Conservation (phyloP, 1,140 invertebrate species). For the Ditylenchus dipsaci region DNA sequence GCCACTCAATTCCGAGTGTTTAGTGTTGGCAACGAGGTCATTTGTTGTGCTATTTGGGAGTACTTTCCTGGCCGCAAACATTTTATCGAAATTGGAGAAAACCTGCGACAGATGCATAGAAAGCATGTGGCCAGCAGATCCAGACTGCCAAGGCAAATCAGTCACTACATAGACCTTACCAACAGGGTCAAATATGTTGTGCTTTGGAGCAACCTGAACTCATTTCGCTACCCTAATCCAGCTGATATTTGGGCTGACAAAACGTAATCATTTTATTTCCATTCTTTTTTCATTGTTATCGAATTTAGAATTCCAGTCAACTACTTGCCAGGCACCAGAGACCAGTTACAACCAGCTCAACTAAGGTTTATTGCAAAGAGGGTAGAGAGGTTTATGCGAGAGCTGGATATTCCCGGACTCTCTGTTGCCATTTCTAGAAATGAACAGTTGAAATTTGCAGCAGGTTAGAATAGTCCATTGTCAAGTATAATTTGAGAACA, state of each 20-base stretch:
- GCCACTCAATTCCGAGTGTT: constrained; percentile 54
- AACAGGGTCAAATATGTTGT: constrained; percentile 46
- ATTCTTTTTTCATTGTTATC: background rate
- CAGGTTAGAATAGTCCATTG: constrained; percentile 42
- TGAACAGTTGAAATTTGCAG: constrained; percentile 55
- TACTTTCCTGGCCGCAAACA: constrained; percentile 44
- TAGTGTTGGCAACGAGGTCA: constrained; percentile 46
- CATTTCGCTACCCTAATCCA: constrained; percentile 47
- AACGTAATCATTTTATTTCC: background rate
- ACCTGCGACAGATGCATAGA: constrained; percentile 44
- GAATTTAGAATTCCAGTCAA: constrained; percentile 38
- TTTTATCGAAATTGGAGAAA: constrained; percentile 47
- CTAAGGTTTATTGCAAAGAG: constrained; percentile 49
- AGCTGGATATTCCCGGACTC: constrained; percentile 54
- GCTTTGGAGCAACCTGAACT: constrained; percentile 53
- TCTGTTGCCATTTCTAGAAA: constrained; percentile 55
- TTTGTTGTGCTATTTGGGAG: constrained; percentile 57
- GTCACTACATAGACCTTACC: constrained; percentile 45
- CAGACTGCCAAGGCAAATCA: constrained; percentile 51
- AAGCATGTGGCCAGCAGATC: constrained; percentile 3
- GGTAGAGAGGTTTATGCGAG: constrained; percentile 56
- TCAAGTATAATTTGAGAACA: no score
- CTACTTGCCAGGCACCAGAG: constrained; percentile 44
- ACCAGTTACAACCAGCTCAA: constrained; percentile 45
- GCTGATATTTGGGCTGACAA: constrained; percentile 51